Base-by-base conservation (phyloP, 2,113 vertebrate species). In the Nasalis larvatus region DNA sequence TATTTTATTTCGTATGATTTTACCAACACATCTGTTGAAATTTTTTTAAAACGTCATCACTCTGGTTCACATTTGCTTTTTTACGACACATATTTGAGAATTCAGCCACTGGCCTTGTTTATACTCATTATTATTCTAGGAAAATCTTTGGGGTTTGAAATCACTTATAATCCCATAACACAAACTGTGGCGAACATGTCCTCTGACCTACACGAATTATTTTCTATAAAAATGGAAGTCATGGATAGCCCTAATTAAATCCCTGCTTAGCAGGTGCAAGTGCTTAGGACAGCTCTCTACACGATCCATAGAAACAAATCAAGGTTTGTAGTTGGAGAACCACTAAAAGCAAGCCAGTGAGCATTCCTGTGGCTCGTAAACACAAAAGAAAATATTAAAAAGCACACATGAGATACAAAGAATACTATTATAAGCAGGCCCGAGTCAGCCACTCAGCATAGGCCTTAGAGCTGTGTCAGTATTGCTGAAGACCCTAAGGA, bases 1-100 rank as follows among this genome's bases (percentile, higher is more conserved):
- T 52, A 9, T 58, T 94, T 74, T 76, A 42, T 52, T 58, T 96
- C 45, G 69, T 52, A 45, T 54, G 80, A 74, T 71, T 82, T 95
- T 76, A 6, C 73, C 68, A 49, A 66, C 17, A 49, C 17, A 1
- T 82, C 74, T 63, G 52, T 40, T 71, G 4, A 12, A 60, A 21
- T 54, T 40, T 30, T 35, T 63, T 14, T 14, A 63, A 63, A 63
- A 6, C 13, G 60, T 63, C 35, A 18, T 76, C 66, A 23, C 58
- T 21, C 35, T 58, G 25, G 35, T 68, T 74, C 94, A 86, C 4
- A 32, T 27, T 4, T 35, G 37, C 35, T 80, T 80, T 63, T 85
- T 74, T 35, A 4, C 40, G 58, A 94, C 37, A 30, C 3, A 2
- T 25, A 58, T 37, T 54, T 81, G 42, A 42, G 47, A 49, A 63